Conservation (phyloP, 2,888 invertebrate species). For the Drosophila testacea region DNA sequence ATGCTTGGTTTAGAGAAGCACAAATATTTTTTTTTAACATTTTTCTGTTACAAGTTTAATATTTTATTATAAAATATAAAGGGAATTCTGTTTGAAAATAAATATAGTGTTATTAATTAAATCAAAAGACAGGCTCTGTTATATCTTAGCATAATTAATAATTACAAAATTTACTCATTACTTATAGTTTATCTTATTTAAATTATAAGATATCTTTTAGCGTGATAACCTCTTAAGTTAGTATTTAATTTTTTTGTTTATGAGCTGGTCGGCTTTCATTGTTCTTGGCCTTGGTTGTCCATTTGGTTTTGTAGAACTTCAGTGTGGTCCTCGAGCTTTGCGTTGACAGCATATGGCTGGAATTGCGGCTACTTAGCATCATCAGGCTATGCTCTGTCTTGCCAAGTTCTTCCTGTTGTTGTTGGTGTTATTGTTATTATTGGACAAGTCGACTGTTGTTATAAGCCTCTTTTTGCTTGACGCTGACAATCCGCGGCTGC, state of each 20-base stretch:
- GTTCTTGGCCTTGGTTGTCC: constrained; percentile 35
- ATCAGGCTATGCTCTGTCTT: constrained; percentile 22
- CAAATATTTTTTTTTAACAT: not conserved
- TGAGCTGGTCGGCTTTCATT: constrained; percentile 38
- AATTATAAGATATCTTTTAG: constrained; percentile 7
- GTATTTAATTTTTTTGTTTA: constrained; percentile 50
- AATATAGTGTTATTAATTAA: too few relatives aligned
- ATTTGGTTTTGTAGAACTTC: constrained; percentile 48
- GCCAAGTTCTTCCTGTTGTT: constrained; percentile 27
- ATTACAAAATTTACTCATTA: too few relatives aligned
- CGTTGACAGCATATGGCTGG: constrained; percentile 75
- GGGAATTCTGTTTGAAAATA: too few relatives aligned
- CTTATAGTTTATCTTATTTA: too few relatives aligned
- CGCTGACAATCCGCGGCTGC: constrained; percentile 74
- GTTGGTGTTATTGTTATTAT: constrained; percentile 31
- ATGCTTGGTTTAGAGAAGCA: not conserved
- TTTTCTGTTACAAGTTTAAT: too few relatives aligned
- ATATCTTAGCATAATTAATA: too few relatives aligned
- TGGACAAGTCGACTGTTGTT: constrained; percentile 64
- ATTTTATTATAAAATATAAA: too few relatives aligned
- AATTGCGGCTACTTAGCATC: constrained; percentile 77
- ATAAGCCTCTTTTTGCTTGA: constrained; percentile 71
- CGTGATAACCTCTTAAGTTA: not conserved
- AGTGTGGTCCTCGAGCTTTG: constrained; percentile 40
- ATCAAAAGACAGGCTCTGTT: too few relatives aligned